These are phyloP conservation scores for Leuciscus waleckii DNA, from an alignment of 2,797 vertebrate genomes.

Conservation along the genomic window DNA sequence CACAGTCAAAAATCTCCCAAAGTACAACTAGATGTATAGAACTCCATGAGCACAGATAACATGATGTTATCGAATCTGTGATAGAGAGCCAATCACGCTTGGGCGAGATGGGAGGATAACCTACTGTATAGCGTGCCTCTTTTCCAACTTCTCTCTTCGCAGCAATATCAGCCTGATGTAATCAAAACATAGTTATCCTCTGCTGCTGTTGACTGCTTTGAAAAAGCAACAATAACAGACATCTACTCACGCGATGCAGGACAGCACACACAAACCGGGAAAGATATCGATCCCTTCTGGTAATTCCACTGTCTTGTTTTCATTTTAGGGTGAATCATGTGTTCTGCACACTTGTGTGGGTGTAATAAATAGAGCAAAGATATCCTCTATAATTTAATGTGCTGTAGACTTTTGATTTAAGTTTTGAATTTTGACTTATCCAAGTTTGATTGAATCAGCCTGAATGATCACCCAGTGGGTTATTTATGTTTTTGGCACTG, in stretches of 20 bases:
- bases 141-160: constrained; percentile 68
- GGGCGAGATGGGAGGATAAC: constrained; percentile 70
- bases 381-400: not conserved
- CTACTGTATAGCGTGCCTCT: constrained; percentile 65
- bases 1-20: constrained; percentile 7
- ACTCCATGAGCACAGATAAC: constrained; percentile 16
- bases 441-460: not conserved
- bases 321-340: constrained; percentile 24
- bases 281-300: constrained; percentile 13
- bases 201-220: constrained; percentile 74
- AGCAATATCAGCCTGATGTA: constrained; percentile 70
- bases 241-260: constrained; percentile 67
- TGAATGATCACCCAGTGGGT: not conserved
- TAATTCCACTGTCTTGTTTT: constrained; percentile 8
- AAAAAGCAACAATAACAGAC: constrained; percentile 72
- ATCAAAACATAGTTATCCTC: constrained; percentile 79
- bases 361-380: not conserved
- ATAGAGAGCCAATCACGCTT: constrained; percentile 66
- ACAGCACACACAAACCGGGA: constrained; percentile 52
- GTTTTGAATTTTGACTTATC: not conserved
- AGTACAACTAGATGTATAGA: constrained; percentile 9
- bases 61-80: constrained; percentile 45
- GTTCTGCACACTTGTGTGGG: not conserved
- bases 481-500: not conserved
- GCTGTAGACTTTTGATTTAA: not conserved